Conservation (phyloP, 2,113 vertebrate genomes). For the Gila orcuttii region DNA sequence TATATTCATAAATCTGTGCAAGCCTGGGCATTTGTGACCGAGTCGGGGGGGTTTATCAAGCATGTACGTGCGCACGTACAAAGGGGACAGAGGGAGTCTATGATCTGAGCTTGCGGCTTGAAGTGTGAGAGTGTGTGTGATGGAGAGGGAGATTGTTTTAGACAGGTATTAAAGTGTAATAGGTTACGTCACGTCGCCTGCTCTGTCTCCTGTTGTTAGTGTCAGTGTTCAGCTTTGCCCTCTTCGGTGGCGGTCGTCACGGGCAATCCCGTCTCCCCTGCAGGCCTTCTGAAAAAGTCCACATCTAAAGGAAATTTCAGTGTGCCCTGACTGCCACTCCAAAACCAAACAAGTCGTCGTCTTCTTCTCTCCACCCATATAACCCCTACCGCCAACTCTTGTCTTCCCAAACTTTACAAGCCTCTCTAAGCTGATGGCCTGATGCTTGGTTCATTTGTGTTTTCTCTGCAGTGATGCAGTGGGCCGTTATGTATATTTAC, state of each 20-base stretch:
- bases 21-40: neutral
- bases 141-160: conserved; percentile 53
- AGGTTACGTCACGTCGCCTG: conserved; percentile 62
- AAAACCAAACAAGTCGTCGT: conserved; percentile 48
- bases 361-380: neutral
- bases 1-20: neutral
- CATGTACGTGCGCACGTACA: neutral
- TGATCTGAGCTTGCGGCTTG: conserved; percentile 31
- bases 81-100: conserved; percentile 25
- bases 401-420: neutral
- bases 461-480: conserved; percentile 2
- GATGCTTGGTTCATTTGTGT: neutral
- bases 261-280: conserved; percentile 62
- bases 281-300: conserved; percentile 68
- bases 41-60: neutral
- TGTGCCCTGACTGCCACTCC: conserved; percentile 55
- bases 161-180: conserved; percentile 63
- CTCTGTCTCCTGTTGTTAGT: conserved; percentile 65
- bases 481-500: neutral
- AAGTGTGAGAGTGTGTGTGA: conserved; percentile 37
- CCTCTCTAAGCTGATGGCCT: neutral
- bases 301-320: conserved; percentile 72
- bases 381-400: neutral
- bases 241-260: conserved; percentile 54
- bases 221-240: conserved; percentile 60